Evolutionary conservation across 2,888 invertebrate species (phyloP).

Genomic region (Cryptosula pallasiana): DNA sequence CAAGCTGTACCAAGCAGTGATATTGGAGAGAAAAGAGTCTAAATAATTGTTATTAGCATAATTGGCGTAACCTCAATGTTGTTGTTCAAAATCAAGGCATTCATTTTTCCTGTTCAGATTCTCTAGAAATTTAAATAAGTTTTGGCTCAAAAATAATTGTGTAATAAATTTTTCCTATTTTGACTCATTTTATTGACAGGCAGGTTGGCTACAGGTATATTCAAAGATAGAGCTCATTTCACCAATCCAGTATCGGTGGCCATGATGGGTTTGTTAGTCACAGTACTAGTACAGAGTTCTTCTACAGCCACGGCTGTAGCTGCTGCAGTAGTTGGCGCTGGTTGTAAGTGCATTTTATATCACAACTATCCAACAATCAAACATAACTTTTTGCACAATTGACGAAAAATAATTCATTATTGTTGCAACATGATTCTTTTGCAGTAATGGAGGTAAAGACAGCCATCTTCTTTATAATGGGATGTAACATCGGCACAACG

Average conservation of each 20-base stretch:
- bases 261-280: conserved; percentile 59
- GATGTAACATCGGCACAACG: conserved; percentile 59
- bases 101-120: too few species aligned
- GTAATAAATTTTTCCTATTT: conserved; percentile 34
- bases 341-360: conserved; percentile 42
- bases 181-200: conserved; percentile 33
- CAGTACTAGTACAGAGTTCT: conserved; percentile 58
- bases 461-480: conserved; percentile 60
- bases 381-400: too few species aligned
- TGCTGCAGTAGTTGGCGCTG: conserved; percentile 47
- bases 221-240: conserved; percentile 53
- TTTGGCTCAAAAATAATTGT: too few species aligned
- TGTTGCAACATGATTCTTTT: too few species aligned
- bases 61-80: too few species aligned
- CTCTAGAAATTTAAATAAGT: too few species aligned
- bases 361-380: too few species aligned
- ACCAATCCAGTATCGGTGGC: conserved; percentile 58
- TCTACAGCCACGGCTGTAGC: conserved; percentile 56
- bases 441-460: conserved; percentile 49
- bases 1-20: too few species aligned
- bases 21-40: too few species aligned
- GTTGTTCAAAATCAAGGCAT: too few species aligned
- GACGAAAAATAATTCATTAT: too few species aligned
- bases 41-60: too few species aligned
- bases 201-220: conserved; percentile 49